Conservation (phyloP, 2,888 invertebrate genomes). For the Zhuqinia jingwanae region DNA sequence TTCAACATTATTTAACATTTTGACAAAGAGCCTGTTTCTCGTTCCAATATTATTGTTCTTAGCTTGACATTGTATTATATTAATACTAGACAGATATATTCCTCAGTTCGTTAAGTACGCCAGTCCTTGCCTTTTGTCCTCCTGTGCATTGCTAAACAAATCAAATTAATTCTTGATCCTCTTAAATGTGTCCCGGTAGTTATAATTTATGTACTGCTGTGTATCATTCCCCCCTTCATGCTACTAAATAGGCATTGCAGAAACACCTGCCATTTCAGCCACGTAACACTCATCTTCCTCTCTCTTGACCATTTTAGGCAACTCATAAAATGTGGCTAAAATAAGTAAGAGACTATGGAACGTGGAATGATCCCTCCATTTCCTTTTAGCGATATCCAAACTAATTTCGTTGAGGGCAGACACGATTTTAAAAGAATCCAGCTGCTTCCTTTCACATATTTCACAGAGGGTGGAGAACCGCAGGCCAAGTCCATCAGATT, state of each 20-base stretch:
- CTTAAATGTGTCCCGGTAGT: no score
- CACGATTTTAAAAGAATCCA: constrained; percentile 55
- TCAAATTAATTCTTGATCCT: no score
- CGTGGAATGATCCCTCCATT: constrained; percentile 49
- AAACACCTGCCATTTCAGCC: constrained; percentile 48
- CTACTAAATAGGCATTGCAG: neutral
- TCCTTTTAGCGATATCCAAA: constrained; percentile 52
- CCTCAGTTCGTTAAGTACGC: no score
- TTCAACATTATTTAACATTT: no score
- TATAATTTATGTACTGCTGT: no score
- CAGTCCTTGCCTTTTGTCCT: no score
- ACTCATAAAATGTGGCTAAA: constrained; percentile 57
- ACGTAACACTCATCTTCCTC: constrained; percentile 57
- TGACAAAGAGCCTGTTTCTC: no score
- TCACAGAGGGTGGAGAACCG: constrained; percentile 44
- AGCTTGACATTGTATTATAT: no score
- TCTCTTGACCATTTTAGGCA: constrained; percentile 61
- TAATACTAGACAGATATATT: no score
- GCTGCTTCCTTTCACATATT: constrained; percentile 57
- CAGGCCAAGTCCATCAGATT: constrained; percentile 48
- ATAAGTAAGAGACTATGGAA: constrained; percentile 47
- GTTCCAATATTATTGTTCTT: no score
- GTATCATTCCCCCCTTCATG: neutral
- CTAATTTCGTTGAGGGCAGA: constrained; percentile 48
- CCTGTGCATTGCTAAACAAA: no score